phyloP scores from a whole-genome alignment of 2,797 vertebrate species.

The Onychomys arenicola region DNA sequence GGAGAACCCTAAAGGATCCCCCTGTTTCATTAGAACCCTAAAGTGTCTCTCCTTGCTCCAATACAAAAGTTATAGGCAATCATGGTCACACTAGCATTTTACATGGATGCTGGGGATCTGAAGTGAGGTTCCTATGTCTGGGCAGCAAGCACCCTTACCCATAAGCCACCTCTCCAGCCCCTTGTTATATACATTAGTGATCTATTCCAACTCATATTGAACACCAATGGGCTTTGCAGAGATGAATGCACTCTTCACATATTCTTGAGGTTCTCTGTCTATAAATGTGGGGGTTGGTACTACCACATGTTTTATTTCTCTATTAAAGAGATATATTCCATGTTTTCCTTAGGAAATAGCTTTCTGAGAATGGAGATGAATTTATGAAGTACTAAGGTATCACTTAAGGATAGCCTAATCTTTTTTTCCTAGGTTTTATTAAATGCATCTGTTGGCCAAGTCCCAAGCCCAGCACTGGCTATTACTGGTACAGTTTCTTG shows the following conservation, averaged over 20 bases:
- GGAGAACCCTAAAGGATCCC: background rate
- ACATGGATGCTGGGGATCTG: background rate
- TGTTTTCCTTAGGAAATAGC: background rate
- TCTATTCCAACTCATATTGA: background rate
- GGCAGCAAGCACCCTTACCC: background rate
- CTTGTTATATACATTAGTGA: background rate
- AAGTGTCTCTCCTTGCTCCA: background rate
- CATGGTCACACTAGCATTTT: background rate
- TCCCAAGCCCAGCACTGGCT: background rate
- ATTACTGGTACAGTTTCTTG: background rate
- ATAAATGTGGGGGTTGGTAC: background rate
- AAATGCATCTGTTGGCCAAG: background rate
- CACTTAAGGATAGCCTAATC: background rate
- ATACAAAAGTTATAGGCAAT: background rate
- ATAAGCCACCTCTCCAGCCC: background rate
- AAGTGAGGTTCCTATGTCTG: too few relatives aligned
- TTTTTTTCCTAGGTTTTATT: background rate
- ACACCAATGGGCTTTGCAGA: background rate
- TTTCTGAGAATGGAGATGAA: background rate
- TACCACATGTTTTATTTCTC: background rate
- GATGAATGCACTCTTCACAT: background rate
- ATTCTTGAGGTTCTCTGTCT: background rate
- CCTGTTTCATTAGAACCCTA: background rate
- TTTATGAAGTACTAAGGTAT: background rate
- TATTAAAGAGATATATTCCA: background rate